Conservation (phyloP, 2,888 invertebrate species). For the Xanthostigma xanthostigma region DNA sequence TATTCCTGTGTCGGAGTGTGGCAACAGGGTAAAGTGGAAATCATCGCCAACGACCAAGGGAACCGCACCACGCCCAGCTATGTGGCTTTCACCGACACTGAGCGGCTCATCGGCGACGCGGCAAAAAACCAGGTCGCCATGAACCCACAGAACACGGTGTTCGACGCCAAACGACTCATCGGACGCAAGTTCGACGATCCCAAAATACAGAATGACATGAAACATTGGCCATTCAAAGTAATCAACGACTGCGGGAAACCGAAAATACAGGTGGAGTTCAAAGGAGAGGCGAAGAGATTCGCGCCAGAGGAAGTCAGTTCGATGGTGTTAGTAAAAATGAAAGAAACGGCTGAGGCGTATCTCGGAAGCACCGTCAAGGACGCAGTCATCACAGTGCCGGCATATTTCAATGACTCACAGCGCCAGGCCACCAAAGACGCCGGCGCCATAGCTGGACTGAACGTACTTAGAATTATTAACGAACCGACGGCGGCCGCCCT, state of each 20-base stretch:
- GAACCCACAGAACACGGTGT: conserved; percentile 56
- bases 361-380: conserved; percentile 49
- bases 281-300: conserved; percentile 45
- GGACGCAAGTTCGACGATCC: conserved; percentile 53
- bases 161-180: conserved; percentile 47
- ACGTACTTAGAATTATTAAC: conserved; percentile 48
- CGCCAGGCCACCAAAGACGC: conserved; percentile 56
- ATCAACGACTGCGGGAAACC: conserved; percentile 43
- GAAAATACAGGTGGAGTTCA: conserved; percentile 45
- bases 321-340: conserved; percentile 44
- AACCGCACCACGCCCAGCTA: conserved; percentile 59
- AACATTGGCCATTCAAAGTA: conserved; percentile 64
- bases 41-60: conserved; percentile 52
- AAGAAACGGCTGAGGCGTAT: conserved; percentile 56
- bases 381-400: conserved; percentile 65
- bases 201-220: conserved; percentile 58
- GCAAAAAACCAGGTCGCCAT: conserved; percentile 52
- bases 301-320: conserved; percentile 57
- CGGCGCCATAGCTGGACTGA: conserved; percentile 48
- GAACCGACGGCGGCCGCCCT: conserved; percentile 45
- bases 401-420: conserved; percentile 56
- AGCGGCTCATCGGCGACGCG: conserved; percentile 48
- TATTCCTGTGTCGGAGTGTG: conserved; percentile 80
- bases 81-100: conserved; percentile 51
- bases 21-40: conserved; percentile 63